Evolutionary conservation across 2,797 vertebrate species (phyloP).

Genomic region (Bradypodion ventrale): DNA sequence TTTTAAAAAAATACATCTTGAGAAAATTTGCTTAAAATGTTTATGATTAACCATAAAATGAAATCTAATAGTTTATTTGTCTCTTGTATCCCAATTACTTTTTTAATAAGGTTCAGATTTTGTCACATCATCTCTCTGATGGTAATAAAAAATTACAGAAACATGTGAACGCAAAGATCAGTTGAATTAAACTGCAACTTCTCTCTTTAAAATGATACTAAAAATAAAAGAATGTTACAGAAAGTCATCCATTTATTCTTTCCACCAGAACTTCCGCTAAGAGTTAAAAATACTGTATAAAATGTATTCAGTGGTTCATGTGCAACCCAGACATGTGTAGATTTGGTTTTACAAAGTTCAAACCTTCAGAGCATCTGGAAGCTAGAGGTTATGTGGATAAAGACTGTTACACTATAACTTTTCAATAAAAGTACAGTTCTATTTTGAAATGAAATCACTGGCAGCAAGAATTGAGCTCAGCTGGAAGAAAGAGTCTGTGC

Average conservation of each 20-base stretch:
- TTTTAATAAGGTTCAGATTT: neutral
- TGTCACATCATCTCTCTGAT: neutral
- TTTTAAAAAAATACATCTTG: neutral
- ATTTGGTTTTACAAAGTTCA: constrained; percentile 45
- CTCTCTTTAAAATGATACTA: constrained; percentile 25
- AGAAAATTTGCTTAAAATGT: too few relatives aligned
- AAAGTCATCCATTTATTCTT: constrained; percentile 27
- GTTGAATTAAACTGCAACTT: neutral
- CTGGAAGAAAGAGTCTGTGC: constrained; percentile 43
- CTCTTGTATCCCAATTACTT: neutral
- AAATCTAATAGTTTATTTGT: neutral
- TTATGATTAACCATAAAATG: neutral
- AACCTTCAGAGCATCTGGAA: constrained; percentile 41
- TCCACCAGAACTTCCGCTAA: neutral
- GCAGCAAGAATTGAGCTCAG: constrained; percentile 47
- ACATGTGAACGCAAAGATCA: neutral
- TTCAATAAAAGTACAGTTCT: constrained; percentile 25
- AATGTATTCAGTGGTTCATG: constrained; percentile 43
- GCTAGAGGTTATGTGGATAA: constrained; percentile 45
- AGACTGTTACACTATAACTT: neutral
- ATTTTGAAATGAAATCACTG: constrained; percentile 26
- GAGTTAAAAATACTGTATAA: constrained; percentile 41
- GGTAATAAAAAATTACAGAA: neutral
- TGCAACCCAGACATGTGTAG: constrained; percentile 45
- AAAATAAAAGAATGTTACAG: constrained; percentile 37